Conservation (phyloP, 1,140 invertebrate species). For the Agrypnia vestita region DNA sequence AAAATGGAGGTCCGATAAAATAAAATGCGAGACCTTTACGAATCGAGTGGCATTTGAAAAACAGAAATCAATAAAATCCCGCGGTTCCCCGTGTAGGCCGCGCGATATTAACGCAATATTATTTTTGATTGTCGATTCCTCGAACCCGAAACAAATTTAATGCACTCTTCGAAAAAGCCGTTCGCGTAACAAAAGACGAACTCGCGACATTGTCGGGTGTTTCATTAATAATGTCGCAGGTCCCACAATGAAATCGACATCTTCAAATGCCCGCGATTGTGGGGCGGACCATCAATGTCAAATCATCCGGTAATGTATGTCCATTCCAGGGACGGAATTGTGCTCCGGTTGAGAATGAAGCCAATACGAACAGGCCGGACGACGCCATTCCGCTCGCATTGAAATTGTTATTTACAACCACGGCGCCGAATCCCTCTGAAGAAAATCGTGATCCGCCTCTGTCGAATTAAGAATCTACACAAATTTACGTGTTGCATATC, state of each 20-base stretch:
- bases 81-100: background rate
- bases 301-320: slow-evolving; percentile 45
- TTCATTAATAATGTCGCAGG: background rate
- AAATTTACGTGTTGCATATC: slow-evolving; percentile 9
- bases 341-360: slow-evolving; percentile 20
- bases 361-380: background rate
- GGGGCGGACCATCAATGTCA: slow-evolving; percentile 42
- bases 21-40: background rate
- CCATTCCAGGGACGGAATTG: slow-evolving; percentile 29
- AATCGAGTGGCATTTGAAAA: slow-evolving; percentile 15
- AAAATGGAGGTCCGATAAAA: background rate
- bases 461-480: slow-evolving; percentile 45
- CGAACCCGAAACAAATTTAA: background rate
- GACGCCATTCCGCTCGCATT: slow-evolving; percentile 3
- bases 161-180: background rate
- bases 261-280: slow-evolving; percentile 24
- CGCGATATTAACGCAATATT: background rate
- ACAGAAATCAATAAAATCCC: background rate
- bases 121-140: background rate
- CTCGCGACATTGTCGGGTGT: background rate
- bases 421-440: slow-evolving; percentile 5
- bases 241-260: slow-evolving; percentile 29
- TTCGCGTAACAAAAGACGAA: background rate
- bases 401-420: slow-evolving; percentile 31
- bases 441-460: slow-evolving; percentile 40